These are phyloP conservation scores for Uloborus plumipes DNA, from an alignment of 2,888 invertebrate species.

Conservation along the genomic window DNA sequence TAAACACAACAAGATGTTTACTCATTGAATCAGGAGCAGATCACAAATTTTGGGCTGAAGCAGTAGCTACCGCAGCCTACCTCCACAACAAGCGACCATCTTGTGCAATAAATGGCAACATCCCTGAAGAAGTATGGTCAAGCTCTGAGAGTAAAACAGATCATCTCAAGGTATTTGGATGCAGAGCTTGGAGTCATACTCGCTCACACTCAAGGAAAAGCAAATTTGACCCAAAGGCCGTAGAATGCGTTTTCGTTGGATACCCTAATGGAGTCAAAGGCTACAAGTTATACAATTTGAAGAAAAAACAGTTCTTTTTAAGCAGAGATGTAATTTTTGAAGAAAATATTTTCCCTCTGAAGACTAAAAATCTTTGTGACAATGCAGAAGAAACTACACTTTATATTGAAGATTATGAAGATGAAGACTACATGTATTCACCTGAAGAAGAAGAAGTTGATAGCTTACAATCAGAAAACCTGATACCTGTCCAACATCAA, in stretches of 20 bases:
- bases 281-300: too few relatives aligned
- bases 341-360: too few relatives aligned
- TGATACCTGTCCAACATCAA: too few relatives aligned
- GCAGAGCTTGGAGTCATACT: constrained; percentile 14
- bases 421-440: background rate
- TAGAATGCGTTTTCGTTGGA: too few relatives aligned
- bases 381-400: too few relatives aligned
- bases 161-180: constrained; percentile 18
- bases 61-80: background rate
- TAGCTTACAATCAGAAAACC: too few relatives aligned
- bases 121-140: constrained; percentile 20
- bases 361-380: too few relatives aligned
- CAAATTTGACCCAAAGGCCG: background rate
- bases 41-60: constrained; percentile 8
- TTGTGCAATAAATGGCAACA: background rate
- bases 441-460: too few relatives aligned
- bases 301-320: too few relatives aligned
- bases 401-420: too few relatives aligned
- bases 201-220: background rate
- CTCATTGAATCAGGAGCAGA: constrained; percentile 6
- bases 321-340: too few relatives aligned
- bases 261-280: too few relatives aligned
- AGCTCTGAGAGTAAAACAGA: background rate
- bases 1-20: constrained; percentile 12
- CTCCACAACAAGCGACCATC: constrained; percentile 7